Conservation (phyloP, 2,888 invertebrate genomes). For the Chrysodeixis includens region DNA sequence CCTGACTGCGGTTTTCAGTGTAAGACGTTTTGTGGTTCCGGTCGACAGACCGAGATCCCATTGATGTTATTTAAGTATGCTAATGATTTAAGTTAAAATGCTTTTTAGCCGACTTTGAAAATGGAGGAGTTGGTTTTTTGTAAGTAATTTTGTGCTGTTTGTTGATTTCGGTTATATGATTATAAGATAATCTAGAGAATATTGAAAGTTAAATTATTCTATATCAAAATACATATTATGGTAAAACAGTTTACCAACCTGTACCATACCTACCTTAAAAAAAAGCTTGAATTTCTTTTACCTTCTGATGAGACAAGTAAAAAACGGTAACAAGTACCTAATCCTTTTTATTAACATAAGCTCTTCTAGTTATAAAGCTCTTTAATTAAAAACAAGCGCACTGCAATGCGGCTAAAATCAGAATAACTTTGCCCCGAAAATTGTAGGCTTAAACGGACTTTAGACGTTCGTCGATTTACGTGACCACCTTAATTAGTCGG, state of each 20-base stretch:
- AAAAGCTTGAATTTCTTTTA: too few relatives aligned
- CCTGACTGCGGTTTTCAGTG: constrained; percentile 59
- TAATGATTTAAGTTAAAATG: constrained; percentile 24
- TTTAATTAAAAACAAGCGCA: constrained; percentile 45
- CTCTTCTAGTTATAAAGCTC: constrained; percentile 26
- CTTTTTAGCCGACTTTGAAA: constrained; percentile 15
- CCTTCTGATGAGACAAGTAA: too few relatives aligned
- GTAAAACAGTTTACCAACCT: too few relatives aligned
- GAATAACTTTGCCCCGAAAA: constrained; percentile 65
- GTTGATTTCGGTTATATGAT: too few relatives aligned
- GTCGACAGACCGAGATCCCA: constrained; percentile 45
- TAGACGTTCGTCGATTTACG: constrained; percentile 71
- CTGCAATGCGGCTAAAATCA: constrained; percentile 69
- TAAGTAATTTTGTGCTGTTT: too few relatives aligned
- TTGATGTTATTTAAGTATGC: constrained; percentile 47
- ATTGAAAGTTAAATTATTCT: too few relatives aligned
- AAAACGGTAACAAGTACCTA: too few relatives aligned
- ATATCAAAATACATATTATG: too few relatives aligned
- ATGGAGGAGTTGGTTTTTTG: too few relatives aligned
- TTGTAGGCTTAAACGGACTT: constrained; percentile 72
- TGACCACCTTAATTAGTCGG: constrained; percentile 80
- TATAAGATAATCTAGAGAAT: too few relatives aligned
- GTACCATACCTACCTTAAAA: too few relatives aligned
- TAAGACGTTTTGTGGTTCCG: constrained; percentile 55
- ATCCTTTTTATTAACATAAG: not conserved